phyloP scores from a whole-genome alignment of 2,888 invertebrate genomes.

The Melolontha melolontha region DNA sequence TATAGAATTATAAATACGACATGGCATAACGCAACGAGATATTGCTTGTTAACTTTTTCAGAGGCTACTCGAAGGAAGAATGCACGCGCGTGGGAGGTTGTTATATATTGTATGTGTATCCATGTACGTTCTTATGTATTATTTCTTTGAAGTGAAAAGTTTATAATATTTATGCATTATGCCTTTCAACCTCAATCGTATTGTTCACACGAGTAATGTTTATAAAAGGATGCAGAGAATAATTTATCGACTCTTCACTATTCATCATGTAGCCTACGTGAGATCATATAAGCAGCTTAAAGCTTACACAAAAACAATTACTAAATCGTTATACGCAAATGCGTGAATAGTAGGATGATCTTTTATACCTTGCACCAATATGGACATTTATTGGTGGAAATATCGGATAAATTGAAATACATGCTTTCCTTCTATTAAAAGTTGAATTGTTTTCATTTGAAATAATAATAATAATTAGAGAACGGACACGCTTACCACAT shows the following conservation, averaged over 20 bases:
- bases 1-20: slow-evolving; percentile 60
- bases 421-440: too few species aligned
- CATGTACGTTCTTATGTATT: slow-evolving; percentile 44
- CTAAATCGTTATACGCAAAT: background rate
- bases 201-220: slow-evolving; percentile 49
- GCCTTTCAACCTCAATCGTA: slow-evolving; percentile 49
- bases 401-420: too few species aligned
- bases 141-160: slow-evolving; percentile 46
- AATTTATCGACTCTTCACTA: slow-evolving; percentile 41
- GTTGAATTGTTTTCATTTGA: too few species aligned
- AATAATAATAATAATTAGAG: too few species aligned
- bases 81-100: slow-evolving; percentile 51
- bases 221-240: slow-evolving; percentile 44
- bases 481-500: too few species aligned
- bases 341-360: too few species aligned
- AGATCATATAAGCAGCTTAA: background rate
- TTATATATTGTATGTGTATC: slow-evolving; percentile 25
- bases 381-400: too few species aligned
- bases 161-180: slow-evolving; percentile 48
- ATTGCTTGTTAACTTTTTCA: slow-evolving; percentile 59
- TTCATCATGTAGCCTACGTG: slow-evolving; percentile 2
- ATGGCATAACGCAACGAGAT: slow-evolving; percentile 58
- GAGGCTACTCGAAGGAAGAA: slow-evolving; percentile 52
- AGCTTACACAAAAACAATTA: background rate
- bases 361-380: too few species aligned